Evolutionary conservation across 2,888 invertebrate genomes (phyloP).

Genomic region (Girardia tigrina): DNA sequence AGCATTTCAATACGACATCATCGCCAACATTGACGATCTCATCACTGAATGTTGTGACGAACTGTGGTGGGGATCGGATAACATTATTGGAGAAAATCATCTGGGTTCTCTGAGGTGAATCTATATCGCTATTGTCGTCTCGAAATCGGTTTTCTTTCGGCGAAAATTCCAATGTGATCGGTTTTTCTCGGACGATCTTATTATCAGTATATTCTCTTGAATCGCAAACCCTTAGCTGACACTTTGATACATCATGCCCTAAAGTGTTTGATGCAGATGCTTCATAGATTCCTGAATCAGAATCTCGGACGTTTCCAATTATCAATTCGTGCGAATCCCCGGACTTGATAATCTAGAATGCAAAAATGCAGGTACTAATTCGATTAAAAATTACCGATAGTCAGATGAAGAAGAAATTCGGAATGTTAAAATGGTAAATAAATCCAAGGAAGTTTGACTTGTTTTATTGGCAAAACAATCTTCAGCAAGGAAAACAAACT

Average conservation of each 20-base stretch:
- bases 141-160: background rate
- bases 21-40: constrained; percentile 31
- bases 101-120: background rate
- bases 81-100: constrained; percentile 32
- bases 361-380: too few relatives aligned
- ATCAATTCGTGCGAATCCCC: background rate
- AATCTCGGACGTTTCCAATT: background rate
- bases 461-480: too few relatives aligned
- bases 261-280: background rate
- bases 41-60: constrained; percentile 34
- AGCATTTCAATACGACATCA: constrained; percentile 33
- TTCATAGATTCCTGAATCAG: background rate
- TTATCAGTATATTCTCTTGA: background rate
- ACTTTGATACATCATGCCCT: background rate
- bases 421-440: too few relatives aligned
- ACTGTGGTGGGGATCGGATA: constrained; percentile 35
- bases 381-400: too few relatives aligned
- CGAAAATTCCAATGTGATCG: background rate
- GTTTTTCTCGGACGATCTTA: background rate
- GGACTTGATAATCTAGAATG: background rate
- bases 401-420: too few relatives aligned
- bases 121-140: background rate
- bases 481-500: too few relatives aligned
- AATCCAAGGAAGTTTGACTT: too few relatives aligned
- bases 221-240: background rate